Conservation (phyloP, 2,113 vertebrate genomes). For the Archocentrus centrarchus region DNA sequence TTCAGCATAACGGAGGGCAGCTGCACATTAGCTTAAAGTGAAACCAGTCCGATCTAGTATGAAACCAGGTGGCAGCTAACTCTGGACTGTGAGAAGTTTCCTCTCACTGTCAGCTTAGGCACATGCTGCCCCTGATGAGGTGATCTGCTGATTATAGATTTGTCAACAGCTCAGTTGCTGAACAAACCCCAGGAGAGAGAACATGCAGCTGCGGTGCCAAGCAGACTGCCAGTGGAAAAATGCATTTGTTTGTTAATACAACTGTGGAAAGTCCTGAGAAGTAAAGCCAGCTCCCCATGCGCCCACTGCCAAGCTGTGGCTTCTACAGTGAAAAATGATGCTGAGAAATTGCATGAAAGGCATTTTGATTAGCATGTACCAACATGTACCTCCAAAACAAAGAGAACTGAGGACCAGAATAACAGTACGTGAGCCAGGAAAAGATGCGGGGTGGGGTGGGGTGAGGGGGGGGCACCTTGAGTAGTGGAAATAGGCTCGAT, state of each 20-base stretch:
- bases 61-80: constrained; percentile 74
- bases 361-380: constrained; percentile 73
- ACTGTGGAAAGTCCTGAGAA: constrained; percentile 72
- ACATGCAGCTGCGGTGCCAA: constrained; percentile 52
- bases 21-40: constrained; percentile 55
- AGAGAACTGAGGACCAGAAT: constrained; percentile 61
- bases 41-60: constrained; percentile 64
- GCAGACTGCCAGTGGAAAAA: constrained; percentile 64
- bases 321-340: constrained; percentile 63
- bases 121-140: constrained; percentile 57
- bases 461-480: neutral
- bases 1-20: constrained; percentile 29
- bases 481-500: constrained; percentile 18
- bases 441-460: neutral
- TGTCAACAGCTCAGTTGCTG: constrained; percentile 67
- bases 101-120: constrained; percentile 53
- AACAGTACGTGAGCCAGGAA: constrained; percentile 43
- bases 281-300: constrained; percentile 51
- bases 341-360: constrained; percentile 66
- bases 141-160: constrained; percentile 75
- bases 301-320: constrained; percentile 64
- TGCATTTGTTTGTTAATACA: constrained; percentile 72
- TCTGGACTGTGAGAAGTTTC: constrained; percentile 69
- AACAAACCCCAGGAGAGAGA: constrained; percentile 65
- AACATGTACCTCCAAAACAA: constrained; percentile 71